Percentiles rank a stretch among this genome's conserved stretches.
These are phyloP conservation scores for Tachysurus fulvidraco DNA, from an alignment of 2,113 vertebrate species.

Conservation along the genomic window DNA sequence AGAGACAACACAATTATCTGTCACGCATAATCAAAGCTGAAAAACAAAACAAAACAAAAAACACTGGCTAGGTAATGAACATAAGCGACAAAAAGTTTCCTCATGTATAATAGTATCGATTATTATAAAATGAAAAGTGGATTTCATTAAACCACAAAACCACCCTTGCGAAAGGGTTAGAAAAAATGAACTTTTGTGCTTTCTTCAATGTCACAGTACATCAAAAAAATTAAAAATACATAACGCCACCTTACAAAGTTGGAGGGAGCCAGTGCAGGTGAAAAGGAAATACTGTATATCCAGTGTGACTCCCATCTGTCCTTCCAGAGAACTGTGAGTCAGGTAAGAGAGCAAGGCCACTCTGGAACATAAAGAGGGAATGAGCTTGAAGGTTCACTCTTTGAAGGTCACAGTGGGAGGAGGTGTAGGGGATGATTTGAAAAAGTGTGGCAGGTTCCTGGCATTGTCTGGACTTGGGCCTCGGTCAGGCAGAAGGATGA, in stretches of 20 bases:
- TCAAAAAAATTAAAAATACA: slow-evolving; percentile 29
- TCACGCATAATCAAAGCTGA: slow-evolving; percentile 18
- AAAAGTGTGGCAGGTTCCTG: slow-evolving; percentile 85
- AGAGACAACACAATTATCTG: slow-evolving; percentile 40
- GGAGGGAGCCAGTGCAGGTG: slow-evolving; percentile 11
- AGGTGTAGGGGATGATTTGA: slow-evolving; percentile 84
- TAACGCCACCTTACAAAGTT: slow-evolving; percentile 22
- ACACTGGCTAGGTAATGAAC: slow-evolving; percentile 16
- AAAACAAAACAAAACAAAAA: neutral
- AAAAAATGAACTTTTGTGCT: slow-evolving; percentile 37
- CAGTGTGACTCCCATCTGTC: slow-evolving; percentile 33
- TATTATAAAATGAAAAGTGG: slow-evolving; percentile 35
- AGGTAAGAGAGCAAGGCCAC: slow-evolving; percentile 50
- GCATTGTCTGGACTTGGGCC: slow-evolving; percentile 91
- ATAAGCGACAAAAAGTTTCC: neutral
- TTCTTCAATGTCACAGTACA: slow-evolving; percentile 32
- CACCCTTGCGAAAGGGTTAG: slow-evolving; percentile 11
- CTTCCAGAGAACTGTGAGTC: slow-evolving; percentile 16
- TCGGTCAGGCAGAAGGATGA: slow-evolving; percentile 93
- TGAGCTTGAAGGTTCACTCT: slow-evolving; percentile 68
- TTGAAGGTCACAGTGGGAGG: slow-evolving; percentile 83
- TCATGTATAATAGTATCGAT: neutral
- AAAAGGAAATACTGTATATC: slow-evolving; percentile 15
- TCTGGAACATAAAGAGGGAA: slow-evolving; percentile 26
- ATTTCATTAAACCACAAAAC: slow-evolving; percentile 32